Evolutionary conservation across 2,797 vertebrate genomes (phyloP), one percentile per base, ranked within the genome.

Genomic region (Enteromius paludinosus): DNA sequence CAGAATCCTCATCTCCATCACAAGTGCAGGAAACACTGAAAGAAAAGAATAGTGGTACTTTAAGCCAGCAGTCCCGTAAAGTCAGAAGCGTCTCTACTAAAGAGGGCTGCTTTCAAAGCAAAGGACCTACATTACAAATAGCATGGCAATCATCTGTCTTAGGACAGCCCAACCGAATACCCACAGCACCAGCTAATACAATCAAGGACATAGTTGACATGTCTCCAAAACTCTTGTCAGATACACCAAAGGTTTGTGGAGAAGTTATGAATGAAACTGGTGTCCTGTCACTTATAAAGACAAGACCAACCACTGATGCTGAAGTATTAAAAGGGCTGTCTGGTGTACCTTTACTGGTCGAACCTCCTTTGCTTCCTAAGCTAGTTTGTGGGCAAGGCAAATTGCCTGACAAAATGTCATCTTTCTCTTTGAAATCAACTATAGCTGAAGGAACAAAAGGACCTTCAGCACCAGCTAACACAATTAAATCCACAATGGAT

Each of bases 291-390:
- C 85, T 94, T 43, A 85, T 93, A 5, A 89, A 80, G 33, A 79
- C 78, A 30, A 92, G 87, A 76, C 85, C 69, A 79, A 88, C 85
- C 17, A 87, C 64, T 14, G 84, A 85, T 84, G 59, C 64, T 81
- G 72, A 86, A 84, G 87, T 86, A 83, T 85, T 81, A 79, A 76
- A 54, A 25, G 87, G 89, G 78, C 88, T 61, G 78, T 66, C 66
- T 85, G 93, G 92, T 77, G 70, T 93, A 82, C 89, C 93, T 14
- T 84, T 94, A 81, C 92, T 93, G 86, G 90, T 92, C 47, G 89
- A 92, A 5, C 74, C 86, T 74, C 59, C 59, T 74, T 52, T 79
- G 10, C 81, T 62, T 52, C n/a, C 43, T 38, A 81, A 56, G 54
- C 54, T 78, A 25, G 2, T 78, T 41, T 78, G 54, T 3, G 76